Evolutionary conservation across 2,797 vertebrate species (phyloP), one percentile per base, ranked within the genome.

Genomic region (Notolepis coatsorum): DNA sequence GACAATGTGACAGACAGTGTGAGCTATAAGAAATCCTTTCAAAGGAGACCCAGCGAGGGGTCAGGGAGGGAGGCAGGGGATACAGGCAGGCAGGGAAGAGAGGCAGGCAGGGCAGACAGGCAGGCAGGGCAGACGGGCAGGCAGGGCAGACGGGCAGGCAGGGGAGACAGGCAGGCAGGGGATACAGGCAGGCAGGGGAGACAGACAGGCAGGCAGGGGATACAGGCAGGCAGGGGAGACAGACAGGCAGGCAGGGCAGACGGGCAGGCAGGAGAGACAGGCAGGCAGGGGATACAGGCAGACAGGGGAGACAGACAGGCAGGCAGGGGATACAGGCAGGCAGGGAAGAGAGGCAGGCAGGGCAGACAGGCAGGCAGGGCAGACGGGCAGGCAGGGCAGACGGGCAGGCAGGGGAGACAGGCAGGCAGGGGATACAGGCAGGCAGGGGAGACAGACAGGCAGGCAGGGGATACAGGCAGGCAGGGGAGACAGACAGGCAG

Each of bases 61-160:
- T 69, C 64, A 89, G 82, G 68, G 77, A 84, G 74, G 77, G 87
- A 87, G 82, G 84, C 78, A 68, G 70, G 83, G 84, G 84, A 90
- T 75, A 77, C 73, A n/a, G n/a, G n/a, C n/a, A n/a, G n/a, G n/a
- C n/a, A n/a, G n/a, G n/a, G n/a, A 72, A 20, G 71, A 81, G 79
- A 62, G 73, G n/a, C n/a, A n/a, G n/a, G n/a, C n/a, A n/a, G 82
- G 71, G 71, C 64, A 89, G 82, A 68, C 75, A 84, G 74, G 77
- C 86, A 87, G 82, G 84, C 78, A 68, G 70, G 83, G 84, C 82
- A 90, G 73, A 77, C 73, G n/a, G n/a, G n/a, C n/a, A n/a, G n/a
- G n/a, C n/a, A n/a, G n/a, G n/a, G n/a, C 71, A 20, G 71, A 81
- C n/a, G 79, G 61, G 73, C 88, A 82, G 72, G 66, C n/a, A 76